Evolutionary conservation across 2,888 invertebrate genomes (phyloP).

Genomic region (Iselma pallidipennis): DNA sequence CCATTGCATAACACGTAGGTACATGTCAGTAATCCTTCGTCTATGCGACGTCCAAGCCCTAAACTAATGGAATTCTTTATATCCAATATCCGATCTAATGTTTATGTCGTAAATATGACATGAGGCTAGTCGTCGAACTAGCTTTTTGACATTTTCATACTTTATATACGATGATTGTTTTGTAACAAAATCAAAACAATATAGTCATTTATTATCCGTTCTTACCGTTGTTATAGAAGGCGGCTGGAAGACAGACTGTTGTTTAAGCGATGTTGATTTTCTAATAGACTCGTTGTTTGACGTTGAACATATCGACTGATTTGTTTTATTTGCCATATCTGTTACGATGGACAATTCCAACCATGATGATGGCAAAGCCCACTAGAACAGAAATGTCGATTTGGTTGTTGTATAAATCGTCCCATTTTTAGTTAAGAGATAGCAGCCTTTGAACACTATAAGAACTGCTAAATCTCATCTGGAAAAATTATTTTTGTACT

Average conservation of each 20-base stretch:
- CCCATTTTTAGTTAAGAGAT: slow-evolving; percentile 51
- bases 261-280: slow-evolving; percentile 20
- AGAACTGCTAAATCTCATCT: slow-evolving; percentile 35
- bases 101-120: slow-evolving; percentile 35
- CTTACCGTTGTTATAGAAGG: slow-evolving; percentile 25
- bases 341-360: slow-evolving; percentile 49
- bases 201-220: not conserved
- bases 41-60: slow-evolving; percentile 23
- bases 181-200: slow-evolving; percentile 4
- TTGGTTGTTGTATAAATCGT: slow-evolving; percentile 24
- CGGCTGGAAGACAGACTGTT: slow-evolving; percentile 15
- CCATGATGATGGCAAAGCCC: slow-evolving; percentile 58
- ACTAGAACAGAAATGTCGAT: slow-evolving; percentile 39
- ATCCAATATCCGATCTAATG: slow-evolving; percentile 38
- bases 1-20: slow-evolving; percentile 31
- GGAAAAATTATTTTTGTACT: slow-evolving; percentile 47
- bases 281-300: slow-evolving; percentile 26
- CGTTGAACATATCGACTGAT: slow-evolving; percentile 28
- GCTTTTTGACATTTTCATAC: slow-evolving; percentile 19
- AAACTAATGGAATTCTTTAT: slow-evolving; percentile 43
- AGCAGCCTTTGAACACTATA: slow-evolving; percentile 28
- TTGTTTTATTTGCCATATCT: slow-evolving; percentile 39
- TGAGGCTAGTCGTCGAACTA: slow-evolving; percentile 18
- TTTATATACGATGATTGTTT: slow-evolving; percentile 9
- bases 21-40: slow-evolving; percentile 26